Base-by-base conservation (phyloP, 2,113 vertebrate species). In the Gopherus flavomarginatus region DNA sequence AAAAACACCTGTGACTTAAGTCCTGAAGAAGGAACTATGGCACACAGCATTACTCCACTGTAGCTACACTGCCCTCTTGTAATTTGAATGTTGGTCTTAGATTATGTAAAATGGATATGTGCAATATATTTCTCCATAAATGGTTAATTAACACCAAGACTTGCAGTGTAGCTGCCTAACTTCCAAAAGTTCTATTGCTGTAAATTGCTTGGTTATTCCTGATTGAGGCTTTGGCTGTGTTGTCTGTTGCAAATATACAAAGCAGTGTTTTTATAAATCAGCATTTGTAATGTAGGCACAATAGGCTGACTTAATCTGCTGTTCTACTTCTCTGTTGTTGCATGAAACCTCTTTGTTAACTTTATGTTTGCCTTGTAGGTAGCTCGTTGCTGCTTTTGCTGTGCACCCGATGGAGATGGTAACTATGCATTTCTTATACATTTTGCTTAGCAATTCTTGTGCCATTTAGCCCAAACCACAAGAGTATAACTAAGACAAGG, bases 351-450 rank as follows among this genome's bases (percentile, higher is more conserved):
- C 79, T 94, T 31, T 5, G 12, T 94, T 95, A 17, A 42, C 50
- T 83, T 89, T 89, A 86, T 90, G 91, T 97, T 92, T 89, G 52
- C 95, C 94, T 93, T 85, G 26, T 98, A 99, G 99, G 98, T 99
- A 92, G 99, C 99, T 86, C 99, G 99, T 81, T 99, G 99, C 97
- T 99, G 99, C 94, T 99, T 99, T 98, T 99, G 99, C 97, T 99
- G 98, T 1, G 85, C 95, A 35, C 96, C 97, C 35, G 98, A 99
- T 1, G 98, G 98, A 97, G 98, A 98, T 0, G 99, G 99, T 99
- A 97, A 98, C 97, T 97, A 94, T 42, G 5, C 81, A 92, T 92
- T 93, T 38, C 62, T 54, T 87, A 38, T 19, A 85, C 7, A 11
- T 1, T 91, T 96, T 81, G 29, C 29, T 27, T 87, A 47, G n/a